These are phyloP conservation scores for Papilio demoleus DNA, from an alignment of 2,888 invertebrate species.

Conservation along the genomic window DNA sequence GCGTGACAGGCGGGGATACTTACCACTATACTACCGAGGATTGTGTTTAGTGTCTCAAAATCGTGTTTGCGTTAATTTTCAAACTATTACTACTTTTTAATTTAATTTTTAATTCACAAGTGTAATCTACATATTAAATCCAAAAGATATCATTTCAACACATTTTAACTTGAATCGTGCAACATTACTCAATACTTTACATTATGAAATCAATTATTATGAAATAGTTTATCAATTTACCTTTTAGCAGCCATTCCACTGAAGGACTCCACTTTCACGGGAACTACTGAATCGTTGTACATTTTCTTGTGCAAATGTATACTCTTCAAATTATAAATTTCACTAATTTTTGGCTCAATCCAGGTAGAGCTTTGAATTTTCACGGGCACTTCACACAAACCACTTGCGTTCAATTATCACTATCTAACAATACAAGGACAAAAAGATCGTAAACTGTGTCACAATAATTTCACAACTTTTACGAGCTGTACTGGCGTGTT, in stretches of 20 bases:
- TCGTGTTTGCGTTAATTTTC: background rate
- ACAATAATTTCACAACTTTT: constrained; percentile 78
- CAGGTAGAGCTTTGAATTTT: constrained; percentile 56
- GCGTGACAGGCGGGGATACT: constrained; percentile 85
- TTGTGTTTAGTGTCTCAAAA: background rate
- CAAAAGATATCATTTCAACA: constrained; percentile 13
- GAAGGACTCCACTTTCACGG: constrained; percentile 77
- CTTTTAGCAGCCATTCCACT: constrained; percentile 78
- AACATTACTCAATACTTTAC: constrained; percentile 21
- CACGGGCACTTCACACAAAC: constrained; percentile 59
- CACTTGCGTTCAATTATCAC: constrained; percentile 47
- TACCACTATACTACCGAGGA: constrained; percentile 84
- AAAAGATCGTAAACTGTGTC: constrained; percentile 63
- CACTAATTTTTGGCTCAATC: constrained; percentile 64
- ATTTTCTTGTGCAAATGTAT: constrained; percentile 67
- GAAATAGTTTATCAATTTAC: constrained; percentile 60
- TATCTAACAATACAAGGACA: constrained; percentile 44
- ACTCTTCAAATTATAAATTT: constrained; percentile 64
- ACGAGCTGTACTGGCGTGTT: constrained; percentile 57
- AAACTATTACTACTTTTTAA: background rate
- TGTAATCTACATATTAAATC: background rate
- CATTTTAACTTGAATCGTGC: constrained; percentile 13
- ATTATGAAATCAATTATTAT: background rate
- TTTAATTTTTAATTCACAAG: background rate
- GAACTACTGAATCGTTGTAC: constrained; percentile 76